Conservation (phyloP, 2,113 vertebrate species). For the Colistium nudipinnis region DNA sequence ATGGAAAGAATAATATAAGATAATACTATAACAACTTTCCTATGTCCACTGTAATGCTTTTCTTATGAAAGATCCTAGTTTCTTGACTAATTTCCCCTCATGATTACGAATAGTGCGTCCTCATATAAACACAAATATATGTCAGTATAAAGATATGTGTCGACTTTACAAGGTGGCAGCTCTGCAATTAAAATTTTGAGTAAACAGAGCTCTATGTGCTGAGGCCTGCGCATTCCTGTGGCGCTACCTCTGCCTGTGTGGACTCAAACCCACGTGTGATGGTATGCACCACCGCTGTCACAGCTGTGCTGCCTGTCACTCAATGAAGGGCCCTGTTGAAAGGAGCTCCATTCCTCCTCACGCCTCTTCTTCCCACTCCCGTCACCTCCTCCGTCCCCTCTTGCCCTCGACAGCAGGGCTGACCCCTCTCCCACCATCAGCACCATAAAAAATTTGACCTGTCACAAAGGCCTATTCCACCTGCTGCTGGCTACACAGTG, state of each 20-base stretch:
- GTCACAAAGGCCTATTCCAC: conserved; percentile 63
- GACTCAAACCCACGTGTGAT: conserved; percentile 45
- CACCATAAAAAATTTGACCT: conserved; percentile 75
- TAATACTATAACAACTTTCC: neutral
- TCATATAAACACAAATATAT: conserved; percentile 8
- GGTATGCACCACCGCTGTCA: conserved; percentile 47
- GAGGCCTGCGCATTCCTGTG: conserved; percentile 37
- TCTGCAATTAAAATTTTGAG: conserved; percentile 32
- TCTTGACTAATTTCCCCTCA: neutral
- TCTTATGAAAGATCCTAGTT: conserved; percentile 1
- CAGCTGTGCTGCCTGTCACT: conserved; percentile 70
- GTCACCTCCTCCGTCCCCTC: conserved; percentile 56
- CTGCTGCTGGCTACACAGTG: conserved; percentile 52
- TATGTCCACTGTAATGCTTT: neutral
- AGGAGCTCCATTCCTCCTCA: conserved; percentile 50
- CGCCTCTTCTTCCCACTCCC: conserved; percentile 39
- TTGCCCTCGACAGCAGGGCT: conserved; percentile 54
- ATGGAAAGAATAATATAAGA: too few species aligned
- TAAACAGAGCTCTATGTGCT: conserved; percentile 28
- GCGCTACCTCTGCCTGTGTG: conserved; percentile 23
- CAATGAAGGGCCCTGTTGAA: conserved; percentile 46
- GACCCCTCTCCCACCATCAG: conserved; percentile 75
- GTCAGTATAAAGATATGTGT: conserved; percentile 24
- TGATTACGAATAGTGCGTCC: neutral
- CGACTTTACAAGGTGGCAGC: conserved; percentile 28